Evolutionary conservation across 2,113 vertebrate species (phyloP).

Genomic region (Anhinga anhinga): DNA sequence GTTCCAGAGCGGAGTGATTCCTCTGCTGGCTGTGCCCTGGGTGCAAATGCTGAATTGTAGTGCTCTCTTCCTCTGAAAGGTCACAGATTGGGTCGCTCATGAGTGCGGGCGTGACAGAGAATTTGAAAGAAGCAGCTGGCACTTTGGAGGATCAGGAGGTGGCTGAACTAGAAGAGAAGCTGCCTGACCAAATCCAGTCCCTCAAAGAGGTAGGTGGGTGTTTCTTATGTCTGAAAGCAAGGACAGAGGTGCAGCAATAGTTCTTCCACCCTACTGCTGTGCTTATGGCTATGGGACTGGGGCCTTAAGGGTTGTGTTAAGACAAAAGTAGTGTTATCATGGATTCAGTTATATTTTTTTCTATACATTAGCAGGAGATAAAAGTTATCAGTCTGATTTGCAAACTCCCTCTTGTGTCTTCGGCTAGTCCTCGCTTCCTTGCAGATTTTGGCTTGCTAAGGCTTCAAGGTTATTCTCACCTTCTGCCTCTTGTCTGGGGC

Average conservation of each 20-base stretch:
- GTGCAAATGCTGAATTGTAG: conserved; percentile 30
- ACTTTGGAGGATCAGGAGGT: conserved; percentile 6
- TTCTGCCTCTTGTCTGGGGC: neutral
- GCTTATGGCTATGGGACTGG: neutral
- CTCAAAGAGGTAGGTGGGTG: conserved; percentile 54
- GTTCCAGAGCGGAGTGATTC: neutral
- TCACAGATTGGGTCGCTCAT: neutral
- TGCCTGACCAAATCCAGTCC: conserved; percentile 35
- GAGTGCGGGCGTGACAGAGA: neutral
- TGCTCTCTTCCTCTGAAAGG: conserved; percentile 62
- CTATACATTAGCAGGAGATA: neutral
- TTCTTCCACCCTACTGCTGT: neutral
- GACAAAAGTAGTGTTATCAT: neutral
- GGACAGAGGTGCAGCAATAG: neutral
- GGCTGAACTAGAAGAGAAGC: conserved; percentile 14
- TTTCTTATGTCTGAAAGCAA: neutral
- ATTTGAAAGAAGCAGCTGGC: neutral
- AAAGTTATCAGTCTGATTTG: neutral
- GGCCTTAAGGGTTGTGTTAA: neutral
- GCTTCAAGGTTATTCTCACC: neutral
- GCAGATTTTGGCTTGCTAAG: neutral
- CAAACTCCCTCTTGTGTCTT: neutral
- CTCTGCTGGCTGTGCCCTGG: neutral
- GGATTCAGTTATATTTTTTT: neutral
- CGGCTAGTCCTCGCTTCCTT: neutral